These are phyloP conservation scores for Mesoclemmys tuberculata DNA, from an alignment of 2,113 vertebrate genomes.

Conservation along the genomic window DNA sequence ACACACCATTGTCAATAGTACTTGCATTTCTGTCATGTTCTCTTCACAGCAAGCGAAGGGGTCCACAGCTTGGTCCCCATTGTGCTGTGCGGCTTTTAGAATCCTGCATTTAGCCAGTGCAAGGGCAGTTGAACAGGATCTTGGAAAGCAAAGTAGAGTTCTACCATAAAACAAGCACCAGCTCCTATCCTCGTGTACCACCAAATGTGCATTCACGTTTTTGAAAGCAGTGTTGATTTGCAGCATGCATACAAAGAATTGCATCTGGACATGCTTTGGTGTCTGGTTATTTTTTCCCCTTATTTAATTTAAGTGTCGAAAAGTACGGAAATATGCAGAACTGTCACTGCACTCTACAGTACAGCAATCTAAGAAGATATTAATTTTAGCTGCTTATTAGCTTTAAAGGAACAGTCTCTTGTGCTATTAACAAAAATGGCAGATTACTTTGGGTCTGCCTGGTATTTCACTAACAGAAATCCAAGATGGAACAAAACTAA, in stretches of 20 bases:
- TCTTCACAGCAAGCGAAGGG: not conserved
- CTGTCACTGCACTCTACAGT: conserved; percentile 26
- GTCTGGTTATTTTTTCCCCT: not conserved
- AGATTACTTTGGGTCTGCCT: not conserved
- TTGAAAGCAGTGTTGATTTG: not conserved
- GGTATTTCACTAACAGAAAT: not conserved
- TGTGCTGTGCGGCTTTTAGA: not conserved
- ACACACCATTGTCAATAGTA: not conserved
- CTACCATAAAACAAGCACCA: not conserved
- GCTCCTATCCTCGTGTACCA: not conserved
- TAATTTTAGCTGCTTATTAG: conserved; percentile 36
- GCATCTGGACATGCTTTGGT: not conserved
- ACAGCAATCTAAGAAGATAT: conserved; percentile 45
- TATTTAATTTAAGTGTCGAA: conserved; percentile 3
- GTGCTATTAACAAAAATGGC: not conserved
- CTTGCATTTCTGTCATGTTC: not conserved
- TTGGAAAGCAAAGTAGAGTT: not conserved
- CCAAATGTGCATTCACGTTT: not conserved
- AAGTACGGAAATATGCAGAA: not conserved
- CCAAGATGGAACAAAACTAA: not conserved
- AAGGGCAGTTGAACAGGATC: not conserved
- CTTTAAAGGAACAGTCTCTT: not conserved
- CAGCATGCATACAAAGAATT: conserved; percentile 4
- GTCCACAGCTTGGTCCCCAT: not conserved
- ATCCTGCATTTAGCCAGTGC: not conserved